Evolutionary conservation across 2,888 invertebrate species (phyloP).

Genomic region (Mongoloraphidia duomilia): DNA sequence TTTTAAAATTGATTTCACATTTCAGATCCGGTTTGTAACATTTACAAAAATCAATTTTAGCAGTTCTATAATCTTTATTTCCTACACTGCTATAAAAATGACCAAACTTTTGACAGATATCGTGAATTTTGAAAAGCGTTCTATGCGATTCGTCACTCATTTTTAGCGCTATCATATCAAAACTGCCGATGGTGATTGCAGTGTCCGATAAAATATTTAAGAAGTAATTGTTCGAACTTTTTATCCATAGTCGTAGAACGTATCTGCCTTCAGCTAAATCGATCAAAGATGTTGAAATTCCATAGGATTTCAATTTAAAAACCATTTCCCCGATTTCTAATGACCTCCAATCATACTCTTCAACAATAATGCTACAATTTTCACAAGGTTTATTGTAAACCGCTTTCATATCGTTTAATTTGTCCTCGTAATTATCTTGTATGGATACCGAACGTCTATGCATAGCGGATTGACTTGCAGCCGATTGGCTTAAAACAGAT

Average conservation of each 20-base stretch:
- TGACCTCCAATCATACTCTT: constrained; percentile 22
- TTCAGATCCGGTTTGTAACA: constrained; percentile 18
- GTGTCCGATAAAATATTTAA: constrained; percentile 20
- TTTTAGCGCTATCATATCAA: constrained; percentile 19
- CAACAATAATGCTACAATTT: constrained; percentile 13
- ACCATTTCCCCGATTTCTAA: constrained; percentile 15
- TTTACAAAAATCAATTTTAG: constrained; percentile 17
- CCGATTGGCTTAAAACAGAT: too few species aligned
- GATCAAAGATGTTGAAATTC: constrained; percentile 19
- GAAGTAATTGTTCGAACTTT: constrained; percentile 19
- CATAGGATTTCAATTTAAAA: constrained; percentile 19
- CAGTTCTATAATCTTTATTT: constrained; percentile 14
- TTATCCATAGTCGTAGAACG: constrained; percentile 20
- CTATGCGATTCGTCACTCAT: constrained; percentile 21
- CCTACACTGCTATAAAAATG: constrained; percentile 23
- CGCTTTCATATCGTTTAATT: too few species aligned
- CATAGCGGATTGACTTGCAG: too few species aligned
- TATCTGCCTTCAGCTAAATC: constrained; percentile 12
- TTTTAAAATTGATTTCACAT: constrained; percentile 12
- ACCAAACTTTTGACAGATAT: constrained; percentile 22
- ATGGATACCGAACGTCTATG: too few species aligned
- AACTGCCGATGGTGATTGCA: constrained; percentile 17
- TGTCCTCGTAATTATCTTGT: too few species aligned
- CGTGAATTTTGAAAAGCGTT: constrained; percentile 18
- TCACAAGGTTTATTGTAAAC: too few species aligned